Conservation (phyloP, 2,888 invertebrate genomes). For the Volucella inanis region DNA sequence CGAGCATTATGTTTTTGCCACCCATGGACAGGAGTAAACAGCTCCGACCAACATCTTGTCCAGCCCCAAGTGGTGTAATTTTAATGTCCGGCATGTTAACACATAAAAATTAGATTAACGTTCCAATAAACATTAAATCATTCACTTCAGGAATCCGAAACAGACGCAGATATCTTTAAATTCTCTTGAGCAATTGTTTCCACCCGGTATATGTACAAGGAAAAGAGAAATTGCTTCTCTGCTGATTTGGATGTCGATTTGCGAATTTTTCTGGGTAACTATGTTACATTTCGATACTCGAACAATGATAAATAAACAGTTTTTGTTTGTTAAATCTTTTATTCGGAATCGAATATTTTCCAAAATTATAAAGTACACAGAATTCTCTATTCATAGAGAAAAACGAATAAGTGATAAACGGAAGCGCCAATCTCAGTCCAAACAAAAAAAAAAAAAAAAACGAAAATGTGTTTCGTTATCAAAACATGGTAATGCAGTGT, state of each 20-base stretch:
- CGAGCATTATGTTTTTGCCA: slow-evolving; percentile 99
- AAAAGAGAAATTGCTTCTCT: not conserved
- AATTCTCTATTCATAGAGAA: too few species aligned
- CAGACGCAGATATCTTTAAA: too few species aligned
- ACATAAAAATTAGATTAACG: too few species aligned
- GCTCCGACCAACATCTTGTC: slow-evolving; percentile 98
- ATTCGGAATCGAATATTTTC: too few species aligned
- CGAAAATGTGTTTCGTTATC: not conserved
- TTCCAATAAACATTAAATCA: too few species aligned
- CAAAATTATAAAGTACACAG: not conserved
- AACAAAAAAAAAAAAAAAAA: not conserved
- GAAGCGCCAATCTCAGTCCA: too few species aligned
- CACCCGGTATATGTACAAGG: not conserved
- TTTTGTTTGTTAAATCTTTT: not conserved
- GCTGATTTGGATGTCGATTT: slow-evolving; percentile 7
- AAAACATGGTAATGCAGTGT: too few species aligned
- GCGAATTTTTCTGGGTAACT: slow-evolving; percentile 20
- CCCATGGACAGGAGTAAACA: slow-evolving; percentile 98
- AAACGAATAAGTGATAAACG: too few species aligned
- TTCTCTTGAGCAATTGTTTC: too few species aligned
- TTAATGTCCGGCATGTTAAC: slow-evolving; percentile 91
- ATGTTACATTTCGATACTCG: slow-evolving; percentile 48
- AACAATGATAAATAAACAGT: slow-evolving; percentile 32
- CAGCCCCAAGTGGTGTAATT: slow-evolving; percentile 94
- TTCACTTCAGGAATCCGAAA: too few species aligned